phyloP scores from a whole-genome alignment of 1,140 invertebrate species.

The Leptopilina clavipes region DNA sequence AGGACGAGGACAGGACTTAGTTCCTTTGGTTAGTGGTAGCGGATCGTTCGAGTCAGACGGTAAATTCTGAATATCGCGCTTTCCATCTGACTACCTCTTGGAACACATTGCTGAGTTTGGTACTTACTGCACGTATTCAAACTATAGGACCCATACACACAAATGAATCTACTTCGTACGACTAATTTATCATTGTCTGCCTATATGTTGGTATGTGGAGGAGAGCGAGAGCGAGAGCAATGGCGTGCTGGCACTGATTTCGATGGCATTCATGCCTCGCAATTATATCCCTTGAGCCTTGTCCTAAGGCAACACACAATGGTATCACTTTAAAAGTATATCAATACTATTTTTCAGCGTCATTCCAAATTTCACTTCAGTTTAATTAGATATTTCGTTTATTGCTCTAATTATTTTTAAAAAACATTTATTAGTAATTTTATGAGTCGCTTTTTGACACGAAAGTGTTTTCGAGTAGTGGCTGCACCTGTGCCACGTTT shows the following conservation, averaged over 20 bases:
- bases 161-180: conserved; percentile 19
- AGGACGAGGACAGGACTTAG: background rate
- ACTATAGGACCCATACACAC: background rate
- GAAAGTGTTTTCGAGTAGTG: background rate
- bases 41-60: conserved; percentile 37
- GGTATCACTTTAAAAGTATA: conserved; percentile 9
- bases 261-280: conserved; percentile 33
- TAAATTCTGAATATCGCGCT: conserved; percentile 46
- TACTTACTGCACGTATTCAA: background rate
- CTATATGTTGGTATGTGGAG: conserved; percentile 35
- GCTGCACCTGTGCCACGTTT: conserved; percentile 47
- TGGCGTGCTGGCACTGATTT: conserved; percentile 22
- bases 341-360: background rate
- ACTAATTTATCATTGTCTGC: conserved; percentile 65
- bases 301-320: conserved; percentile 23
- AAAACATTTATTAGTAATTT: background rate
- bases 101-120: conserved; percentile 21
- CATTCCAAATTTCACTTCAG: no score
- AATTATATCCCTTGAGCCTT: conserved; percentile 23
- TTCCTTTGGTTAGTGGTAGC: conserved; percentile 23
- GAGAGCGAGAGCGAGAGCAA: conserved; percentile 14
- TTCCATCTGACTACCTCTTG: conserved; percentile 39
- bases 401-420: background rate
- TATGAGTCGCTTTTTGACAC: conserved; percentile 24
- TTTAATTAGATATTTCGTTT: no score